Evolutionary conservation across 2,888 invertebrate genomes (phyloP).

Genomic region (Cacoxenus indagator): DNA sequence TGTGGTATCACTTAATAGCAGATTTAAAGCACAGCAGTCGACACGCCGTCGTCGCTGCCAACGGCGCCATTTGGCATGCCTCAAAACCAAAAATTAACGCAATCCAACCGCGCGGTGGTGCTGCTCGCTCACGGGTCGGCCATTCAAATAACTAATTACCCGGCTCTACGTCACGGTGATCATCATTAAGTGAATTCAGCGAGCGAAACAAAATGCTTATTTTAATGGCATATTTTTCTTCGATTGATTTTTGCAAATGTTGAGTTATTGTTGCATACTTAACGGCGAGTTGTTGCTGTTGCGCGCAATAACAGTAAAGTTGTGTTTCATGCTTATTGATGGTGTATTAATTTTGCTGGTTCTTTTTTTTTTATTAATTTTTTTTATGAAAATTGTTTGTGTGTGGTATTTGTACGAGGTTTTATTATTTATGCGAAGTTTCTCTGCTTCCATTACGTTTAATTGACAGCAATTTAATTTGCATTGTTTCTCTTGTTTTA

Average conservation of each 20-base stretch:
- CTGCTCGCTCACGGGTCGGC: neutral
- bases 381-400: neutral
- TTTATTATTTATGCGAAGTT: neutral
- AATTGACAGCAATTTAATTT: neutral
- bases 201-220: neutral
- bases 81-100: neutral
- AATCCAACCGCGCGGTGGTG: neutral
- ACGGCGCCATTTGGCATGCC: neutral
- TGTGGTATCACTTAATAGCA: slow-evolving; percentile 6
- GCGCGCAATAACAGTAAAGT: neutral
- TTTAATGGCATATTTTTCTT: slow-evolving; percentile 9
- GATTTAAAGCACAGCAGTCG: neutral
- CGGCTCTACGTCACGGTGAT: neutral
- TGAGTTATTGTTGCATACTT: neutral
- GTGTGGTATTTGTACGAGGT: neutral
- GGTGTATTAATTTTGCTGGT: neutral
- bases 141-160: slow-evolving; percentile 10
- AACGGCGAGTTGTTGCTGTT: slow-evolving; percentile 1
- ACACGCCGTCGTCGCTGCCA: neutral
- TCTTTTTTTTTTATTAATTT: neutral
- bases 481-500: neutral
- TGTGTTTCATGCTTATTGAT: neutral
- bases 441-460: neutral
- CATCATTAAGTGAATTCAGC: neutral
- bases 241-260: neutral